phyloP scores from a whole-genome alignment of 1,140 invertebrate species.

The Daktulosphaira vitifoliae region DNA sequence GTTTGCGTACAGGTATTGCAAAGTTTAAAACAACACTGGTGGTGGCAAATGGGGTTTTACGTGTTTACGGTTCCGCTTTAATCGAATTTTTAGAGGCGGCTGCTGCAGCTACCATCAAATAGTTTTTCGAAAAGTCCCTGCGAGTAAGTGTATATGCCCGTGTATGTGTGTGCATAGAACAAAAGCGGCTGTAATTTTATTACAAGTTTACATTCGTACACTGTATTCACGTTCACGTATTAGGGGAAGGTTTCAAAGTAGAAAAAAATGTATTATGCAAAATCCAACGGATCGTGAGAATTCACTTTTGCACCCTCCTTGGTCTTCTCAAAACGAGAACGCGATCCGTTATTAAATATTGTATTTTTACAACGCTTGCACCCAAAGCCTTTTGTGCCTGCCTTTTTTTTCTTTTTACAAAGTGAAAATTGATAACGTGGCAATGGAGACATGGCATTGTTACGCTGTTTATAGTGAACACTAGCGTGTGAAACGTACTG shows the following conservation, averaged over 20 bases:
- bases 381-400: background rate
- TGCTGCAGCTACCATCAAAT: background rate
- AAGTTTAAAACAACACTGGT: conserved; percentile 7
- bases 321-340: background rate
- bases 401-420: background rate
- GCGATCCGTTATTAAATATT: conserved; percentile 1
- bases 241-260: background rate
- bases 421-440: conserved; percentile 23
- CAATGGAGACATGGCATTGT: too few relatives aligned
- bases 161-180: too few relatives aligned
- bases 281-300: background rate
- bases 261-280: background rate
- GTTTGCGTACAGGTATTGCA: background rate
- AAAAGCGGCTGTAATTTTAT: background rate
- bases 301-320: background rate
- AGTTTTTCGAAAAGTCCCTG: background rate
- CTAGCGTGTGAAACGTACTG: too few relatives aligned
- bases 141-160: background rate
- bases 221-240: too few relatives aligned
- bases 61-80: conserved; percentile 10
- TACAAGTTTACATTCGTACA: background rate
- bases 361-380: conserved; percentile 1
- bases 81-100: conserved; percentile 8
- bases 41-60: background rate
- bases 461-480: too few relatives aligned